phyloP scores from a whole-genome alignment of 2,113 vertebrate species.

The Cariama cristata region DNA sequence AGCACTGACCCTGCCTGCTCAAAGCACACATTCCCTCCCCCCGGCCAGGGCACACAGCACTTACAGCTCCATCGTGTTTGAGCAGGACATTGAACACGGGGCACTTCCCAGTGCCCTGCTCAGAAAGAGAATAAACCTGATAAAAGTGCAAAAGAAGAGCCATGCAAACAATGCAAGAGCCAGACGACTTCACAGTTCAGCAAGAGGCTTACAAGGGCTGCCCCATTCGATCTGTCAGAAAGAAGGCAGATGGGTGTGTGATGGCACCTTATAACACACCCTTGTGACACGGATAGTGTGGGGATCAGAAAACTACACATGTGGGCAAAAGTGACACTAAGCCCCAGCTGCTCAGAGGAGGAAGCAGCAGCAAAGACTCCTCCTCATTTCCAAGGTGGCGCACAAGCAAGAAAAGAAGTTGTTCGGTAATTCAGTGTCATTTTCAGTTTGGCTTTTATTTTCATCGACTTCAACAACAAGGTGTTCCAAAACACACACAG shows the following conservation, averaged over 20 bases:
- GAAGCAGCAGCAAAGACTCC: background rate
- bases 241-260: background rate
- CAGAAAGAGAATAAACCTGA: background rate
- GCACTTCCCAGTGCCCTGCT: background rate
- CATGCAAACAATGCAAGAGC: background rate
- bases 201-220: background rate
- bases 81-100: fast-evolving
- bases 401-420: background rate
- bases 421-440: background rate
- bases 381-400: background rate
- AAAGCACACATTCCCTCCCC: background rate
- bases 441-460: constrained; percentile 68
- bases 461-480: constrained; percentile 57
- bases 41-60: background rate
- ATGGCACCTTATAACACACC: background rate
- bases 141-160: background rate
- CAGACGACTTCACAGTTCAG: background rate
- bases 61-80: too few relatives aligned
- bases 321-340: background rate
- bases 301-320: background rate
- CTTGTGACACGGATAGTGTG: fast-evolving
- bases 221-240: background rate
- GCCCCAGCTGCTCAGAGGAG: background rate
- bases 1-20: background rate
- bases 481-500: constrained; percentile 29